phyloP scores from a whole-genome alignment of 2,113 vertebrate species.

The Jacana jacana region DNA sequence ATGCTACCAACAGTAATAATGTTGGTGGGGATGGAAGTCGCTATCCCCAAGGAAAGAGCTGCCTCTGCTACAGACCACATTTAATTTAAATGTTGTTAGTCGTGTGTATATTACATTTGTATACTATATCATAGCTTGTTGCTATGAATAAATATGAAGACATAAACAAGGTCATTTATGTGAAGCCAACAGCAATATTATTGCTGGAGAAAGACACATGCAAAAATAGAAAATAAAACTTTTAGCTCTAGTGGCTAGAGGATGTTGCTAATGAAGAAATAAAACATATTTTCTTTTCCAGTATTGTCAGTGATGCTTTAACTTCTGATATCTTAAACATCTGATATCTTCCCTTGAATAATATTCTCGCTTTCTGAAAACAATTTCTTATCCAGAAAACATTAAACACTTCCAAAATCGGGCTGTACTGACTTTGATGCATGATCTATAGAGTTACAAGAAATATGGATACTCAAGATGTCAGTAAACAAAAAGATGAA shows the following conservation, averaged over 20 bases:
- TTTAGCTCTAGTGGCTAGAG: background rate
- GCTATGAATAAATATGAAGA: slow-evolving; percentile 52
- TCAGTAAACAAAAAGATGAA: slow-evolving; percentile 18
- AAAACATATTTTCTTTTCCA: background rate
- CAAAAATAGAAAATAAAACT: slow-evolving; percentile 3
- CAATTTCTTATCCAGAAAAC: slow-evolving; percentile 24
- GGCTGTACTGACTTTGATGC: slow-evolving; percentile 2
- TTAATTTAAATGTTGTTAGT: slow-evolving; percentile 34
- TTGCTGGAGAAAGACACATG: background rate
- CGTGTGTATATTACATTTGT: slow-evolving; percentile 6
- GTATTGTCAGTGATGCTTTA: background rate
- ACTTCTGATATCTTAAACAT: slow-evolving; percentile 19
- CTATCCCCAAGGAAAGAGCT: background rate
- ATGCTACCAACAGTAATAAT: background rate
- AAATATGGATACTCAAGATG: background rate
- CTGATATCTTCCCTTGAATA: slow-evolving; percentile 1
- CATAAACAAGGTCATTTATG: slow-evolving; percentile 55
- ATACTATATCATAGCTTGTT: background rate
- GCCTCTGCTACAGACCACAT: background rate
- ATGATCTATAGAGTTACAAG: background rate
- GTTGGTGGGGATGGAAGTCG: background rate
- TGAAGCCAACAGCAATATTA: slow-evolving; percentile 18
- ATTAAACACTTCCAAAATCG: background rate
- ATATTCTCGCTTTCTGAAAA: slow-evolving; percentile 32
- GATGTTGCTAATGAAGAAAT: slow-evolving; percentile 41